Evolutionary conservation across 35 echinoderm and acorn worm genomes (phyloP).

Genomic region (Heliocidaris erythrogramma): DNA sequence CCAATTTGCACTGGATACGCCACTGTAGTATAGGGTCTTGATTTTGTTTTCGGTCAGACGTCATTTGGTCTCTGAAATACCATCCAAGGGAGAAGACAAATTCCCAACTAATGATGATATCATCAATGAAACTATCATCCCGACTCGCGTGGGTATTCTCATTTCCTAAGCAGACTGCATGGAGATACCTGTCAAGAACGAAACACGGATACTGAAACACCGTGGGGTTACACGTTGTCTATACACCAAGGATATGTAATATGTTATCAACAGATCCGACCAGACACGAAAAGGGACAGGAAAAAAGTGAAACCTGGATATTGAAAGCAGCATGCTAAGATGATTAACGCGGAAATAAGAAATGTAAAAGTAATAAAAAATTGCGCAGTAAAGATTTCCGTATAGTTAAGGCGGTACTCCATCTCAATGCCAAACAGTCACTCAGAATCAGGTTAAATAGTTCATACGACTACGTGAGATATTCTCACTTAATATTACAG

Average conservation of each 20-base stretch:
- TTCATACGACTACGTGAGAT: too few relatives aligned
- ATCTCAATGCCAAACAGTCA: too few relatives aligned
- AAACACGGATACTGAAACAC: background rate
- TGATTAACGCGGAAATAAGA: too few relatives aligned
- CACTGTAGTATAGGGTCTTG: background rate
- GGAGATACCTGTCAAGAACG: background rate
- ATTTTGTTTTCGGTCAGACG: background rate
- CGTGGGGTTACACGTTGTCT: background rate
- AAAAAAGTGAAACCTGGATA: too few relatives aligned
- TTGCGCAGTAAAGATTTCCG: too few relatives aligned
- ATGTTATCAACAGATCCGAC: background rate
- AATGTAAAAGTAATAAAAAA: too few relatives aligned
- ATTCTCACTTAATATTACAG: too few relatives aligned
- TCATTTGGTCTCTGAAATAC: background rate
- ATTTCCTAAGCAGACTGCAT: background rate
- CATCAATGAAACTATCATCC: slow-evolving; percentile 11
- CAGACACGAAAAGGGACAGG: too few relatives aligned
- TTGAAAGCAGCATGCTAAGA: too few relatives aligned
- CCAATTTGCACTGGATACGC: background rate
- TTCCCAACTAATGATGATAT: slow-evolving; percentile 6
- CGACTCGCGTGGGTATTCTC: slow-evolving; percentile 6
- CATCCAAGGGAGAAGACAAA: background rate
- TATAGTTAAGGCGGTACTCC: too few relatives aligned
- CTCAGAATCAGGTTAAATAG: too few relatives aligned
- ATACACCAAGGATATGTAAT: background rate